These are phyloP conservation scores for Phyllostomus discolor DNA, from an alignment of 2,113 vertebrate species.

Conservation along the genomic window DNA sequence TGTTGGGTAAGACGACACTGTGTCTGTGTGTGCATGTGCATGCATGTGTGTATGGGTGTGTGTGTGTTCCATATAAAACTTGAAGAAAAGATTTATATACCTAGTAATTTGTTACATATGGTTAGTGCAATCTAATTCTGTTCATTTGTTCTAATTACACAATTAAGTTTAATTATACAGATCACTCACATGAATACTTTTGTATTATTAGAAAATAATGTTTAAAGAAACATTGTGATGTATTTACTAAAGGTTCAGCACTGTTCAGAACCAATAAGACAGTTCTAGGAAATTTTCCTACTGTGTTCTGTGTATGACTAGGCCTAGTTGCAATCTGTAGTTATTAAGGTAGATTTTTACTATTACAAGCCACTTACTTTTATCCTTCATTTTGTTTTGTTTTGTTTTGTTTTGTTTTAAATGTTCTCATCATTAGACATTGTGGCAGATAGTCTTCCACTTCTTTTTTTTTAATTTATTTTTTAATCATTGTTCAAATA, in stretches of 20 bases:
- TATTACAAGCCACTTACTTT: background rate
- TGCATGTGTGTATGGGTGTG: background rate
- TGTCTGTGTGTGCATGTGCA: background rate
- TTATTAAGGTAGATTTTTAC: background rate
- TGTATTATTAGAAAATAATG: slow-evolving; percentile 39
- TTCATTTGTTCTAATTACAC: slow-evolving; percentile 68
- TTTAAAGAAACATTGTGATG: slow-evolving; percentile 38
- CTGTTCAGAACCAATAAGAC: slow-evolving; percentile 21
- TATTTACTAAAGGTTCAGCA: background rate
- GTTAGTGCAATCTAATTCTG: slow-evolving; percentile 25
- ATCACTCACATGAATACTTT: slow-evolving; percentile 63
- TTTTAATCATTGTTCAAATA: too few species aligned
- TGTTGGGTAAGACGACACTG: background rate
- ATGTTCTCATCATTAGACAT: background rate
- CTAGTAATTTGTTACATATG: slow-evolving; percentile 13
- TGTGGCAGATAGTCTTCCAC: background rate
- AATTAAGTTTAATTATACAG: slow-evolving; percentile 73
- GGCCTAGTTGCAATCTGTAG: background rate
- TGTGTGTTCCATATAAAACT: background rate
- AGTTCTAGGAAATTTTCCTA: background rate
- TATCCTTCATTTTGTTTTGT: background rate
- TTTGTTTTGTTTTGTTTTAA: background rate
- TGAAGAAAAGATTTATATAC: slow-evolving; percentile 23
- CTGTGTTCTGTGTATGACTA: background rate
- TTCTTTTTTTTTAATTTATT: too few species aligned